Percentiles rank a stretch among this genome's conserved stretches.
Evolutionary conservation across 2,113 vertebrate genomes (phyloP).

Genomic region (Electrona antarctica): DNA sequence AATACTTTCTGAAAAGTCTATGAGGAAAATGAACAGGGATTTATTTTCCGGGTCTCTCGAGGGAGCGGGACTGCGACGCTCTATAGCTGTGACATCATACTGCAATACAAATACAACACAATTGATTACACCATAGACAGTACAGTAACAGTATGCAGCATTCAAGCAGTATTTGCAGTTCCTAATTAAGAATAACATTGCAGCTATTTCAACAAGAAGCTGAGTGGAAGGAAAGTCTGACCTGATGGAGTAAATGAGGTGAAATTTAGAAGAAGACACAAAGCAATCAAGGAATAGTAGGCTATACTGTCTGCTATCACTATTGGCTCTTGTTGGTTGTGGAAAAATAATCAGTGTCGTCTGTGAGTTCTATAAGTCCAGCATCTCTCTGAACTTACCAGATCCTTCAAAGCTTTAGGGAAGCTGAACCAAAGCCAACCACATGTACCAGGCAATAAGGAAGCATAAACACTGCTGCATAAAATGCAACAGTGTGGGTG

Average conservation of each 20-base stretch:
- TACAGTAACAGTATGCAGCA: background rate
- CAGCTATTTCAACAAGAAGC: background rate
- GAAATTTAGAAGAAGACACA: too few species aligned
- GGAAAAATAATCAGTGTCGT: background rate
- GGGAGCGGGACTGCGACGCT: too few species aligned
- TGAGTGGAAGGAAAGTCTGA: background rate
- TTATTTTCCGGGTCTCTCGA: too few species aligned
- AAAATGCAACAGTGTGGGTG: conserved; percentile 5
- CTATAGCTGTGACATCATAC: background rate
- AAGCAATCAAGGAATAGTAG: background rate
- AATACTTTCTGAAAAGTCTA: too few species aligned
- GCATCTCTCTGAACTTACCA: conserved; percentile 3
- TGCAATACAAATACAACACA: background rate
- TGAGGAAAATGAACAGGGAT: too few species aligned
- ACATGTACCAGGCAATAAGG: conserved; percentile 27
- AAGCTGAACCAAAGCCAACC: conserved; percentile 26
- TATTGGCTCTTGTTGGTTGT: background rate
- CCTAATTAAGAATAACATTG: background rate
- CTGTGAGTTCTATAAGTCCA: conserved; percentile 12
- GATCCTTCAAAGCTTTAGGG: conserved; percentile 12
- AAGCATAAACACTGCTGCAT: conserved; percentile 26
- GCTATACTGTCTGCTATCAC: background rate
- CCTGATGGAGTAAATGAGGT: background rate
- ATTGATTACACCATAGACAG: background rate
- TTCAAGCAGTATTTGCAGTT: background rate